Evolutionary conservation across 2,113 vertebrate genomes (phyloP).

Genomic region (Nothoprocta perdicaria): DNA sequence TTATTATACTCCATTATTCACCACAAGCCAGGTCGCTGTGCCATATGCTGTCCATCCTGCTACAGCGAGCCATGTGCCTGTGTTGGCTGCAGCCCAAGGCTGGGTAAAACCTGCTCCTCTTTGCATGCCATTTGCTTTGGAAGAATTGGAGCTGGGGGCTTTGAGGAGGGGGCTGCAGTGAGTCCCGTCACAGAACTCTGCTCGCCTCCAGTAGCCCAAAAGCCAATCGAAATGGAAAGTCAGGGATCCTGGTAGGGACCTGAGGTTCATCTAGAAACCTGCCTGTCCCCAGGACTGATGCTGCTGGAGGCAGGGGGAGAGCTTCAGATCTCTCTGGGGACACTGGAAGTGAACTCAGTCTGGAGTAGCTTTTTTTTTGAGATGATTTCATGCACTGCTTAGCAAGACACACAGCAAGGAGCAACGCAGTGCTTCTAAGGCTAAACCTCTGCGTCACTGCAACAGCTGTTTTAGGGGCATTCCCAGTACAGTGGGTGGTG

Average conservation of each 20-base stretch:
- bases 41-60: slow-evolving; percentile 68
- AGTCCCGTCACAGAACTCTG: not conserved
- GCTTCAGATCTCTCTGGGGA: not conserved
- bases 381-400: not conserved
- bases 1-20: slow-evolving; percentile 71
- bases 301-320: not conserved
- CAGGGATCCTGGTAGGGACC: not conserved
- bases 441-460: not conserved
- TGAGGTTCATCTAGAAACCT: not conserved
- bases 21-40: slow-evolving; percentile 66
- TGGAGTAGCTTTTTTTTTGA: not conserved
- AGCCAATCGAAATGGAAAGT: not conserved
- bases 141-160: not conserved
- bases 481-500: not conserved
- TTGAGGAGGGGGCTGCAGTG: not conserved
- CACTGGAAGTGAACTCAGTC: not conserved
- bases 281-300: not conserved
- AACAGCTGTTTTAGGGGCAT: not conserved
- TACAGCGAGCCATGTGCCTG: slow-evolving; percentile 66
- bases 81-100: slow-evolving; percentile 62
- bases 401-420: not conserved
- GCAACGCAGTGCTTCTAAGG: not conserved
- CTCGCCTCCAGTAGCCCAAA: not conserved
- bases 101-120: slow-evolving; percentile 63
- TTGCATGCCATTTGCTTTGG: slow-evolving; percentile 56